phyloP scores from a whole-genome alignment of 2,113 vertebrate species.

The Myrmecophaga tridactyla region DNA sequence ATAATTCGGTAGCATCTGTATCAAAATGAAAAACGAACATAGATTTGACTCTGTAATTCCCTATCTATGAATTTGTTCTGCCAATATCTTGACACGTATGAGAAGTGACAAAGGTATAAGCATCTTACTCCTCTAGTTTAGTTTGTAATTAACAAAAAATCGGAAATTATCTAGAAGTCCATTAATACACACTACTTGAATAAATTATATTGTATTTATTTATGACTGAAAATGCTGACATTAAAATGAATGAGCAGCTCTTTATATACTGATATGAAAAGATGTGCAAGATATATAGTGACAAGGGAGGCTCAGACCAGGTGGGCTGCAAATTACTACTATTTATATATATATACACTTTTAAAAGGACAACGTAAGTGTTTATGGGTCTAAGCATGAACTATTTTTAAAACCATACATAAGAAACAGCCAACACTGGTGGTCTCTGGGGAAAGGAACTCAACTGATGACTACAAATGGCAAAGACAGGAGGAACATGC shows the following conservation, averaged over 20 bases:
- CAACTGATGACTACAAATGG: rapidly evolving
- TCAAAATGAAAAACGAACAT: neutral
- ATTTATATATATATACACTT: too few species aligned
- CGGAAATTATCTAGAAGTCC: too few species aligned
- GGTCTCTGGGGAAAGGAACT: neutral
- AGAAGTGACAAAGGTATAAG: neutral
- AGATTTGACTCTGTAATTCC: neutral
- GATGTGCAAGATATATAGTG: too few species aligned
- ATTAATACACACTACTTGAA: rapidly evolving
- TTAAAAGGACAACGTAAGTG: too few species aligned
- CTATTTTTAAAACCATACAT: neutral
- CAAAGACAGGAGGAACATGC: neutral
- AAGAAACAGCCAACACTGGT: rapidly evolving
- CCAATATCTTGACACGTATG: neutral
- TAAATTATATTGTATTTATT: neutral
- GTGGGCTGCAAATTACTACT: rapidly evolving
- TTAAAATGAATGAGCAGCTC: neutral
- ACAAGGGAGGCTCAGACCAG: neutral
- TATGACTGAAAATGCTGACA: rapidly evolving
- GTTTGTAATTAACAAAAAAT: neutral
- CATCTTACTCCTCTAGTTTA: neutral
- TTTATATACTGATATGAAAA: neutral
- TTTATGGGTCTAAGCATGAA: neutral
- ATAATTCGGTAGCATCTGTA: too few species aligned
- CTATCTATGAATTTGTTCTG: neutral